Conservation (phyloP, 2,797 vertebrate genomes). For the Chrysocyon brachyurus region DNA sequence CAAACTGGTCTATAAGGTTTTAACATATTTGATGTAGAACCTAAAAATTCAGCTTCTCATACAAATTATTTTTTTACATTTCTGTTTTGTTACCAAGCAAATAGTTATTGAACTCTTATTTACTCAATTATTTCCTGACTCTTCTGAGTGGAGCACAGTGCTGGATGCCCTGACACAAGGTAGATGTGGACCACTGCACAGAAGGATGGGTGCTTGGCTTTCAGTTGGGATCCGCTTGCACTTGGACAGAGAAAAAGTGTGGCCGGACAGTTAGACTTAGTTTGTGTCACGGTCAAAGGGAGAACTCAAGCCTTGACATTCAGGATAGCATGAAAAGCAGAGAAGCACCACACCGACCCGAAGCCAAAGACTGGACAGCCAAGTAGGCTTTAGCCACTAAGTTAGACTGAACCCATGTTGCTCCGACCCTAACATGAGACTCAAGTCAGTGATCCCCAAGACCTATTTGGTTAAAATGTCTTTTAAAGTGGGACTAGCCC, state of each 20-base stretch:
- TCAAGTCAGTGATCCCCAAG: not conserved
- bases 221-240: not conserved
- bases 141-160: not conserved
- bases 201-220: not conserved
- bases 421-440: not conserved
- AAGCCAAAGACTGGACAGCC: not conserved
- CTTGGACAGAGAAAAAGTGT: not conserved
- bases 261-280: not conserved
- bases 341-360: not conserved
- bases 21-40: not conserved
- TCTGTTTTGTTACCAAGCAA: not conserved
- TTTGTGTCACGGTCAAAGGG: not conserved
- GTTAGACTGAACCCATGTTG: not conserved
- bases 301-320: not conserved
- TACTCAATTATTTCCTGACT: not conserved
- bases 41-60: not conserved
- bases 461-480: not conserved
- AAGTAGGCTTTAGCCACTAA: not conserved
- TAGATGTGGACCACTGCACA: accelerated
- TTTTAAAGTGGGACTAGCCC: not conserved
- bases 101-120: not conserved
- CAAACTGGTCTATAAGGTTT: not conserved
- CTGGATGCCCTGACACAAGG: too few relatives aligned
- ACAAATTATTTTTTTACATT: not conserved
- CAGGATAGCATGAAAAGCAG: not conserved